These are phyloP conservation scores for Phalacrocorax brasilianus DNA, from an alignment of 2,113 vertebrate species.

Conservation along the genomic window DNA sequence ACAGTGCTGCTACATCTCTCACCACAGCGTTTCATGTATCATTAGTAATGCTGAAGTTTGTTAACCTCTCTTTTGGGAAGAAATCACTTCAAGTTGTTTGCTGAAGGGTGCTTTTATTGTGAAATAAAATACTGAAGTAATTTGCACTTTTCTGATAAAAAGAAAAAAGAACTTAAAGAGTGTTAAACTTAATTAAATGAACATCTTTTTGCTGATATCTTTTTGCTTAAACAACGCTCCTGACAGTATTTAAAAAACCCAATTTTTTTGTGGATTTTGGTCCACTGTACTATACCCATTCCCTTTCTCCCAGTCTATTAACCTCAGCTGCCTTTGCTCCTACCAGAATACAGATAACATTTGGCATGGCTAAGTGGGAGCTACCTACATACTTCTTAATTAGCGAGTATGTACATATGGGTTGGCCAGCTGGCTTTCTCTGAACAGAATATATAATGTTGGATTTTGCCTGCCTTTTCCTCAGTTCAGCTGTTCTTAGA, in stretches of 20 bases:
- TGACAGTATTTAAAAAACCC: neutral
- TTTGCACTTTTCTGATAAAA: neutral
- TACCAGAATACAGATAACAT: neutral
- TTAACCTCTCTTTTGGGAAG: neutral
- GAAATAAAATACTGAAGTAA: neutral
- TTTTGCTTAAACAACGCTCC: neutral
- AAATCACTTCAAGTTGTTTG: neutral
- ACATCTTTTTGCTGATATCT: neutral
- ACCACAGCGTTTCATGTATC: neutral
- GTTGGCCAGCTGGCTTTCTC: conserved; percentile 30
- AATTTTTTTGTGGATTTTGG: neutral
- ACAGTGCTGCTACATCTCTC: neutral
- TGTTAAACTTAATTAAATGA: neutral
- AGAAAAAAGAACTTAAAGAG: neutral
- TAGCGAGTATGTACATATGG: neutral
- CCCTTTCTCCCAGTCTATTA: neutral
- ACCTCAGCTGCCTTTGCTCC: neutral
- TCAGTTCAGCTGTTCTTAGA: conserved; percentile 3
- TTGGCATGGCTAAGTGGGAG: neutral
- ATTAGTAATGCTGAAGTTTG: neutral
- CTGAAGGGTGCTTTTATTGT: neutral
- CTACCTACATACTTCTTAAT: conserved; percentile 4
- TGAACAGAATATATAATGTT: neutral
- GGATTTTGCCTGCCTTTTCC: conserved; percentile 31
- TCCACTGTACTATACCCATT: neutral